Conservation (phyloP, 2,797 vertebrate genomes). For the Poliocrania exsul region DNA sequence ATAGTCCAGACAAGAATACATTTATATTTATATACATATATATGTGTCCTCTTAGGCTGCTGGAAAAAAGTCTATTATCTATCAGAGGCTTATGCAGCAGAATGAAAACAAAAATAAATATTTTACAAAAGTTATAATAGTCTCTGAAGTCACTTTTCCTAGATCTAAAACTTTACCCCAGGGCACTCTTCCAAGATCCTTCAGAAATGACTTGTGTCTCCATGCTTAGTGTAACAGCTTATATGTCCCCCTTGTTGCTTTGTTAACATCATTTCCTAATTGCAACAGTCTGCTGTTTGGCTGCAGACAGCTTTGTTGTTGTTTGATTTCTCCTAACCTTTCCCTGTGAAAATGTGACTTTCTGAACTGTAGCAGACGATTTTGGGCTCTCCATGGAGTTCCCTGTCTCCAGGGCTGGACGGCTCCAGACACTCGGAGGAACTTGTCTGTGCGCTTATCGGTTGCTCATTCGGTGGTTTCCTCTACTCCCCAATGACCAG, state of each 20-base stretch:
- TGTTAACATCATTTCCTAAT: conserved; percentile 34
- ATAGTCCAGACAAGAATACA: neutral
- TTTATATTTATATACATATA: neutral
- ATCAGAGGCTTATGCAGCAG: neutral
- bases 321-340: conserved; percentile 29
- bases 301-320: conserved; percentile 56
- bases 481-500: neutral
- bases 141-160: neutral
- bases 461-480: neutral
- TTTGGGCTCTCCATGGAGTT: neutral
- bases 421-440: neutral
- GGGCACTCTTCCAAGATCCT: conserved; percentile 27
- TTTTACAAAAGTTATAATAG: neutral
- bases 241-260: neutral
- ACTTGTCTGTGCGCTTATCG: neutral
- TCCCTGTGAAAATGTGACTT: neutral
- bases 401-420: neutral
- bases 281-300: conserved; percentile 33
- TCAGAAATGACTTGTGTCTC: neutral
- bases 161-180: conserved; percentile 24
- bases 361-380: neutral
- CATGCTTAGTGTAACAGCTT: neutral
- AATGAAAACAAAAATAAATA: conserved; percentile 23
- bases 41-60: neutral
- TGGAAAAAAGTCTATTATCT: conserved; percentile 8